A percentile compares a stretch with the other conserved stretches of the same genome.
phyloP scores from a whole-genome alignment of 2,797 vertebrate genomes.

The Huso huso region DNA sequence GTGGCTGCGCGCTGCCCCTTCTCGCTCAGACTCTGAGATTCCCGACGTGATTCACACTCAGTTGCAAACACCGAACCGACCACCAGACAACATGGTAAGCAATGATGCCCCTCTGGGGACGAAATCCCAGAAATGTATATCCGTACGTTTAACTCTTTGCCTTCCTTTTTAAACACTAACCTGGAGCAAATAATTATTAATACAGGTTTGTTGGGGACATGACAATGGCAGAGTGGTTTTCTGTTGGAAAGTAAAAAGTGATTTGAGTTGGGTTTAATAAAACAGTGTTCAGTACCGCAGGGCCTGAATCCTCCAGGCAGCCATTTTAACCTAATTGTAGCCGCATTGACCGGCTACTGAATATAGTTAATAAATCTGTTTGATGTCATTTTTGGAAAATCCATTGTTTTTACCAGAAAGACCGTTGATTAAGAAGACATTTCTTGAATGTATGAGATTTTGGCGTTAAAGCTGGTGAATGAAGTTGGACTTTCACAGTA shows the following conservation, averaged over 20 bases:
- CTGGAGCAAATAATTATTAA: too few relatives aligned
- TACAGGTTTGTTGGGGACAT: too few relatives aligned
- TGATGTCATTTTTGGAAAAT: too few relatives aligned
- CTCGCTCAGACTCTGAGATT: slow-evolving; percentile 11
- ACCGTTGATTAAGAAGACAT: too few relatives aligned
- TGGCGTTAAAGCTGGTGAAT: too few relatives aligned
- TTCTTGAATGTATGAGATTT: too few relatives aligned
- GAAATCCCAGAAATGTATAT: slow-evolving; percentile 1
- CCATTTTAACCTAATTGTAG: slow-evolving; percentile 74
- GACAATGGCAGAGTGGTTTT: too few relatives aligned
- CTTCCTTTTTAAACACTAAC: background rate
- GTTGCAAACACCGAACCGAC: slow-evolving; percentile 16
- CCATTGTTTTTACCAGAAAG: too few relatives aligned
- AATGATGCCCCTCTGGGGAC: background rate
- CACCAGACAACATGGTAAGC: slow-evolving; percentile 39
- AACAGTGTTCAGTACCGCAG: slow-evolving; percentile 11
- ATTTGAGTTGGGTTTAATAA: slow-evolving; percentile 5
- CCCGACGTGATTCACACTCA: slow-evolving; percentile 16
- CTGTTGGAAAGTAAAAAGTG: background rate
- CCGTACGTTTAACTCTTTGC: slow-evolving; percentile 6
- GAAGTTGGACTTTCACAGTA: too few relatives aligned
- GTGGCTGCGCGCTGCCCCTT: background rate
- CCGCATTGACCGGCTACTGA: slow-evolving; percentile 22
- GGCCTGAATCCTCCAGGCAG: slow-evolving; percentile 50
- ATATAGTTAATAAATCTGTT: slow-evolving; percentile 8